These are phyloP conservation scores for Diacarnus erythraeanus DNA, from an alignment of 37 sponge, comb jelly and placozoan species.

Conservation along the genomic window DNA sequence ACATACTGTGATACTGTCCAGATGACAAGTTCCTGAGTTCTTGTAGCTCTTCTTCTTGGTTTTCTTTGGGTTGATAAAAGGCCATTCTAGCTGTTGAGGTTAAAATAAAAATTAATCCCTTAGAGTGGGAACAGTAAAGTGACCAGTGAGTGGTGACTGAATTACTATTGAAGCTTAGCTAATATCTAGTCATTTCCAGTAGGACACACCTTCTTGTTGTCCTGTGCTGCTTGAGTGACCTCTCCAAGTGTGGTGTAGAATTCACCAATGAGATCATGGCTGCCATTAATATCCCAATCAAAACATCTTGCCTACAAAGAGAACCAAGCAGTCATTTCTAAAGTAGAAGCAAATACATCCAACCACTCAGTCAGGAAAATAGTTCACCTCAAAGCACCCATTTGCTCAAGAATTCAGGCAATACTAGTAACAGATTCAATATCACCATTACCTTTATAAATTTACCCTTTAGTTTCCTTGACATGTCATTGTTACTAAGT, in stretches of 20 bases:
- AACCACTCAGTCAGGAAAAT: no score
- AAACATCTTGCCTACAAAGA: constrained; percentile 71
- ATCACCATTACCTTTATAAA: not conserved
- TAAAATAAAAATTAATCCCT: not conserved
- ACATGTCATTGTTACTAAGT: constrained; percentile 56
- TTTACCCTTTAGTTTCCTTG: constrained; percentile 60
- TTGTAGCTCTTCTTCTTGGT: constrained; percentile 64
- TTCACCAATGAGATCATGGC: constrained; percentile 82
- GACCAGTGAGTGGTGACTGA: no score
- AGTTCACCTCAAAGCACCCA: no score
- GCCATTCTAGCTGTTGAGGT: constrained; percentile 37
- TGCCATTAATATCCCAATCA: constrained; percentile 83
- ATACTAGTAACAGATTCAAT: not conserved
- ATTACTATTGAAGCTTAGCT: no score
- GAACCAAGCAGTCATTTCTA: no score
- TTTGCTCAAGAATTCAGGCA: no score
- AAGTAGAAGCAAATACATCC: no score
- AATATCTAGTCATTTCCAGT: no score
- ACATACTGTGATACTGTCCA: constrained; percentile 46
- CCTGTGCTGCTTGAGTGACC: constrained; percentile 7
- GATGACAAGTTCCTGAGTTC: constrained; percentile 73
- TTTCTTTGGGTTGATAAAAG: constrained; percentile 66
- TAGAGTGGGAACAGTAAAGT: no score
- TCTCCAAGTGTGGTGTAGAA: constrained; percentile 64
- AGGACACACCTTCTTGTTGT: not conserved